These are phyloP conservation scores for Spodoptera frugiperda DNA, from an alignment of 1,140 invertebrate genomes.

Conservation along the genomic window DNA sequence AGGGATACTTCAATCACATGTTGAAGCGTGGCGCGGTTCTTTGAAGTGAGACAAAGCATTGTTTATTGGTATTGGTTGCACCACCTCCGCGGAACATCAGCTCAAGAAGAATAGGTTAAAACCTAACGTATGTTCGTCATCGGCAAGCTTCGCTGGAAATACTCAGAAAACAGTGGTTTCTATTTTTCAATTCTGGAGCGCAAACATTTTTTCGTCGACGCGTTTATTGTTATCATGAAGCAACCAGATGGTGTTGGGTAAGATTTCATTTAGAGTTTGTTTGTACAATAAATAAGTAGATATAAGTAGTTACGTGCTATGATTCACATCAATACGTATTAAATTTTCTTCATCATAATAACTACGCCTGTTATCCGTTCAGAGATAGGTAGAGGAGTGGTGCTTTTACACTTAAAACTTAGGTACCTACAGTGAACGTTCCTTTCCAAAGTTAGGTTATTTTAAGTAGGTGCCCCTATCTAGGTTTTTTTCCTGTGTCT, in stretches of 20 bases:
- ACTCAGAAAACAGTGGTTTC: conserved; percentile 28
- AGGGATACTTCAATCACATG: conserved; percentile 71
- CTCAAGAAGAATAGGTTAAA: conserved; percentile 63
- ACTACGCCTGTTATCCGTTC: too few species aligned
- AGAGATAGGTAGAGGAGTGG: too few species aligned
- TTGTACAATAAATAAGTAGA: conserved; percentile 5
- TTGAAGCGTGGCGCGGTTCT: conserved; percentile 62
- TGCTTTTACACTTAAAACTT: too few species aligned
- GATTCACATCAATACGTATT: background rate
- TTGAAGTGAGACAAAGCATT: conserved; percentile 75
- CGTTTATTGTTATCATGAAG: conserved; percentile 35
- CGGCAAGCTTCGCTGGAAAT: conserved; percentile 21
- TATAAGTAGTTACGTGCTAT: background rate
- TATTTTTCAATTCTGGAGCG: conserved; percentile 44
- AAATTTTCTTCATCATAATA: background rate
- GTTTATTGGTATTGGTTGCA: conserved; percentile 71
- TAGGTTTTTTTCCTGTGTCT: too few species aligned
- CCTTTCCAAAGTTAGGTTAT: too few species aligned
- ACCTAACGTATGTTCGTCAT: conserved; percentile 43
- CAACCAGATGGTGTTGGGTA: conserved; percentile 22
- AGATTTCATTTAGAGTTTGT: conserved; percentile 14
- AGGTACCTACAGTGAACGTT: too few species aligned
- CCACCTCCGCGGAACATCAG: conserved; percentile 61
- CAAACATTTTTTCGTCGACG: conserved; percentile 35
- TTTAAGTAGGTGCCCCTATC: too few species aligned